phyloP scores from a whole-genome alignment of 2,888 invertebrate species.

The Eristalis tenax region DNA sequence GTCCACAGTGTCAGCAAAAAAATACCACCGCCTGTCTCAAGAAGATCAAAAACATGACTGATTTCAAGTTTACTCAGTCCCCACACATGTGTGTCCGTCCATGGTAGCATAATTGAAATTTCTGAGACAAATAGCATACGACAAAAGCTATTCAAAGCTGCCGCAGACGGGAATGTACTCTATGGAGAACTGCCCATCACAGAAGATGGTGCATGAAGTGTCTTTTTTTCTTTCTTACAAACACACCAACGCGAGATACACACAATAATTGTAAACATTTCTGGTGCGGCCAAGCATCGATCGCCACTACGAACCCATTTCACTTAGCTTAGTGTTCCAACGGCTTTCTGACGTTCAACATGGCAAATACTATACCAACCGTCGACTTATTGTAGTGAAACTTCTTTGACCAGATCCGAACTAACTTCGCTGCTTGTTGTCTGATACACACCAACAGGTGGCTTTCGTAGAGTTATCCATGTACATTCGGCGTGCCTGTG shows the following conservation, averaged over 20 bases:
- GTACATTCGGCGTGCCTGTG: slow-evolving; percentile 10
- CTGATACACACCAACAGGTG: slow-evolving; percentile 36
- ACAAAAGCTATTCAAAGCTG: slow-evolving; percentile 1
- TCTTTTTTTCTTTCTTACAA: background rate
- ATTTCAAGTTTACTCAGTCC: background rate
- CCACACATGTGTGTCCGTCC: background rate
- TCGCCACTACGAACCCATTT: slow-evolving; percentile 56
- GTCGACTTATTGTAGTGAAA: slow-evolving; percentile 48
- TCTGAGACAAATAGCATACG: slow-evolving; percentile 2
- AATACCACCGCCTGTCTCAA: background rate
- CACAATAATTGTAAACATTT: slow-evolving; percentile 50
- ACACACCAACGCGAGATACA: slow-evolving; percentile 35
- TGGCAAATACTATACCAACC: slow-evolving; percentile 46
- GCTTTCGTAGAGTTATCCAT: slow-evolving; percentile 1
- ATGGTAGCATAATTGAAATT: background rate
- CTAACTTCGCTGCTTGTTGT: slow-evolving; percentile 14
- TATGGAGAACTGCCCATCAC: slow-evolving; percentile 15
- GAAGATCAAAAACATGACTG: background rate
- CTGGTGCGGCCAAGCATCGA: slow-evolving; percentile 46
- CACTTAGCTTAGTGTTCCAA: slow-evolving; percentile 61
- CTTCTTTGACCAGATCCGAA: slow-evolving; percentile 41
- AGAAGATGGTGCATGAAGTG: slow-evolving; percentile 52
- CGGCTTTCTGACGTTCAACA: slow-evolving; percentile 68
- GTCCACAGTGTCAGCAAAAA: background rate
- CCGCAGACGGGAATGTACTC: slow-evolving; percentile 14